Conservation (phyloP, 2,113 vertebrate genomes). For the Nanorana parkeri region DNA sequence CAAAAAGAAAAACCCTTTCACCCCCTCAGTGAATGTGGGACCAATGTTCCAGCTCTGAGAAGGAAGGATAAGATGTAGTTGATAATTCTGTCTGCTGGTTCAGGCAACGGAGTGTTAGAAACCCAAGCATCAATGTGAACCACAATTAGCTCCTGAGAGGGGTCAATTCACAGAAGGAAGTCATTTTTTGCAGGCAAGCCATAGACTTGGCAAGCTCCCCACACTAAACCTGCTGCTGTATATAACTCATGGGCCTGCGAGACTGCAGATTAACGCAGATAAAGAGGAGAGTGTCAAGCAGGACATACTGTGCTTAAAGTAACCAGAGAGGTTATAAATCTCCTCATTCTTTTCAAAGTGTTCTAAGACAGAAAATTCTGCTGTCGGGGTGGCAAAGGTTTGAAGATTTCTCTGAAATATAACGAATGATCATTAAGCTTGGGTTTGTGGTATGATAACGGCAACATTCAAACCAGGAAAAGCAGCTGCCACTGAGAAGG, state of each 20-base stretch:
- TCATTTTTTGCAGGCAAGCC: slow-evolving; percentile 73
- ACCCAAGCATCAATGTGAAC: slow-evolving; percentile 47
- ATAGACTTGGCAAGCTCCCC: slow-evolving; percentile 52
- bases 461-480: no score
- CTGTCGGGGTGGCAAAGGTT: no score
- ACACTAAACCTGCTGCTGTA: slow-evolving; percentile 51
- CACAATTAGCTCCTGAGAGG: slow-evolving; percentile 64
- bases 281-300: neutral
- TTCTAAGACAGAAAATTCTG: no score
- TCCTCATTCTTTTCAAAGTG: neutral
- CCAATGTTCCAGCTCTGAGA: neutral
- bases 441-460: no score
- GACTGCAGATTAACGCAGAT: slow-evolving; percentile 1
- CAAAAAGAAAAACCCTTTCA: no score
- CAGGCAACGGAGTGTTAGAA: slow-evolving; percentile 22
- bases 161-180: slow-evolving; percentile 64
- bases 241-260: slow-evolving; percentile 38
- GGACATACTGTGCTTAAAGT: neutral
- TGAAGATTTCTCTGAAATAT: no score
- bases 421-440: no score
- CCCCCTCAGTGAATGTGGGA: neutral
- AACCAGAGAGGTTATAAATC: neutral
- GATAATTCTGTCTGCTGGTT: slow-evolving; percentile 59
- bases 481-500: no score
- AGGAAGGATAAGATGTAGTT: slow-evolving; percentile 47